phyloP scores from a whole-genome alignment of 2,797 vertebrate species.

The Avahi laniger region DNA sequence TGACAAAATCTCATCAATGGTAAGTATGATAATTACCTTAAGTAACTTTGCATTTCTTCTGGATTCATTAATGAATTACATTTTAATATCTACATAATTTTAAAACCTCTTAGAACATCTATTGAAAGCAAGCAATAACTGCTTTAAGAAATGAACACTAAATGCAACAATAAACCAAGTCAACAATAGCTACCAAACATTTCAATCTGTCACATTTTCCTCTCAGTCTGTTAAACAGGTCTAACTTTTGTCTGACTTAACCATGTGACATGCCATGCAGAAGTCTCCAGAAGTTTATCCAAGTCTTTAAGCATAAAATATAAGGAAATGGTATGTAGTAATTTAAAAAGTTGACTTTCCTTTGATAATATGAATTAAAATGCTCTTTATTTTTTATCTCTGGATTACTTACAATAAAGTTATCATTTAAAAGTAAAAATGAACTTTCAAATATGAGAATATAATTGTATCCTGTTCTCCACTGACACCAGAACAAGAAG shows the following conservation, averaged over 20 bases:
- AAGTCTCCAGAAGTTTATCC: conserved; percentile 20
- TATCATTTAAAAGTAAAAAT: neutral
- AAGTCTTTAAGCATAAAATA: neutral
- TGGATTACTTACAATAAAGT: neutral
- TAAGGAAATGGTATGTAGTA: too few species aligned
- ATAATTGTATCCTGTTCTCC: conserved; percentile 9
- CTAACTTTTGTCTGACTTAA: neutral
- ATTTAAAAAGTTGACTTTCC: neutral
- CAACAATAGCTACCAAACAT: neutral
- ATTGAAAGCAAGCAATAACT: neutral
- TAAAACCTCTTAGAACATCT: neutral
- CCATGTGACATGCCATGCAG: neutral
- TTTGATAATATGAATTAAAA: neutral
- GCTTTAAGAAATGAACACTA: neutral
- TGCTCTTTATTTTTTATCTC: neutral
- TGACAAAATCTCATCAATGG: conserved; percentile 1
- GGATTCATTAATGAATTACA: neutral
- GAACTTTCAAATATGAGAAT: neutral
- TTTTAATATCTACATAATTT: conserved; percentile 22
- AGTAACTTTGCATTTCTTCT: neutral
- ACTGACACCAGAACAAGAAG: conserved; percentile 18
- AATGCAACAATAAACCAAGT: neutral
- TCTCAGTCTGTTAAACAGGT: neutral
- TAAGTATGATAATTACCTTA: neutral
- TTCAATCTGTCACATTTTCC: neutral